Conservation (phyloP, 2,888 invertebrate species). For the Pandemis cinnamomeana region DNA sequence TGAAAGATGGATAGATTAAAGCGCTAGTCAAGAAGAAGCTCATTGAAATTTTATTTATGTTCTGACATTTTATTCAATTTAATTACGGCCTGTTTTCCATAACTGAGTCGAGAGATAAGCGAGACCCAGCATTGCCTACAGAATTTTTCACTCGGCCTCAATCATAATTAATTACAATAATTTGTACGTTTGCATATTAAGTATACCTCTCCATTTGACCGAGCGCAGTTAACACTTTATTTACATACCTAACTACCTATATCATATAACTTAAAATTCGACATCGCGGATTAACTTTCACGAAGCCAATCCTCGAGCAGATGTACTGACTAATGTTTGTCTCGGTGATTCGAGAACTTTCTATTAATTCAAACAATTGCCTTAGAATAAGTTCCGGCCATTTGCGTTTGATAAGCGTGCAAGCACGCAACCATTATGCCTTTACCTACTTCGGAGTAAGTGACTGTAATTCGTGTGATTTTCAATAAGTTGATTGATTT, state of each 20-base stretch:
- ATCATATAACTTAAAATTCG: slow-evolving; percentile 38
- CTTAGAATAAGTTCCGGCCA: slow-evolving; percentile 44
- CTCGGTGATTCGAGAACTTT: slow-evolving; percentile 54
- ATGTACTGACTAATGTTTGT: slow-evolving; percentile 41
- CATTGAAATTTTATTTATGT: slow-evolving; percentile 15
- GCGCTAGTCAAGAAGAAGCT: not conserved
- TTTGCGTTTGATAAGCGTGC: slow-evolving; percentile 34
- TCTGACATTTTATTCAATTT: not conserved
- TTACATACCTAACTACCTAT: slow-evolving; percentile 23
- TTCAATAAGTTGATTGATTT: slow-evolving; percentile 30
- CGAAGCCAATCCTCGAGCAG: slow-evolving; percentile 45
- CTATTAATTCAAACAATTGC: slow-evolving; percentile 50
- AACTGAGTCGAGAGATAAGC: not conserved
- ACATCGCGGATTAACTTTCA: slow-evolving; percentile 49
- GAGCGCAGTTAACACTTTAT: slow-evolving; percentile 18
- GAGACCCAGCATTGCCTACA: not conserved
- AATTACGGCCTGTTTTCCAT: too few species aligned
- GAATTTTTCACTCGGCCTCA: not conserved
- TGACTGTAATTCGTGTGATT: slow-evolving; percentile 27
- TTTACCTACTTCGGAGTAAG: slow-evolving; percentile 19
- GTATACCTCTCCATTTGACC: slow-evolving; percentile 7
- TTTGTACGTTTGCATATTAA: not conserved
- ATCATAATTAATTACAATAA: slow-evolving; percentile 25
- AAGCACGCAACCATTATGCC: slow-evolving; percentile 34
- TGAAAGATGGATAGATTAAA: slow-evolving; percentile 19